Evolutionary conservation across 53 echinoderm and acorn worm species (phyloP), one percentile per base, ranked within the genome.

Genomic region (Glandiceps talaboti): DNA sequence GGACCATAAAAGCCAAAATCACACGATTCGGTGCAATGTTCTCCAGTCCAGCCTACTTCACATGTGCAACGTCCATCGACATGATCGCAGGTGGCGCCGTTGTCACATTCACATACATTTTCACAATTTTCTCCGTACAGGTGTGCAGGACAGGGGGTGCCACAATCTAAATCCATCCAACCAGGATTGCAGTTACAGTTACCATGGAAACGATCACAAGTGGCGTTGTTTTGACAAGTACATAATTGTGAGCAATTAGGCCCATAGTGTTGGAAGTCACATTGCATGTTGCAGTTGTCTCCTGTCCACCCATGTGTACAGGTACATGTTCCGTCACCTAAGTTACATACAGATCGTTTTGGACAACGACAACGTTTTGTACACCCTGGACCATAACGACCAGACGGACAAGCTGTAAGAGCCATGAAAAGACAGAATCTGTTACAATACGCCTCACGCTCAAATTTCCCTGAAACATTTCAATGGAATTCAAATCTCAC

Each of bases 121-220:
- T 45, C 64, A 73, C 96, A 96, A 25, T 64, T 79, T 29, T 77
- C 73, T 1, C 96, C 96, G 1, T 64, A 74, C 75, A 87, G 92
- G 1, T 92, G 90, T 30, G 89, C 80, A 26, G 79, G 31, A n/a
- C n/a, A n/a, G n/a, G n/a, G n/a, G n/a, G n/a, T n/a, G n/a, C n/a
- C n/a, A n/a, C n/a, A n/a, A n/a, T n/a, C n/a, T n/a, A n/a, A n/a
- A n/a, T n/a, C n/a, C n/a, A n/a, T n/a, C n/a, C n/a, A n/a, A n/a
- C n/a, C n/a, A n/a, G n/a, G n/a, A n/a, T n/a, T n/a, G 75, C 96
- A 96, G 27, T 32, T 64, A 72, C 97, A 96, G 6, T 33, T 73
- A 0, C 97, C n/a, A n/a, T n/a, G 30, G 1, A 82, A 84, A 1
- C 83, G 31, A 79, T 92, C 88, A 73, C 97, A 96, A 1, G 64